phyloP scores from a whole-genome alignment of 2,797 vertebrate genomes.

The Scyliorhinus canicula region DNA sequence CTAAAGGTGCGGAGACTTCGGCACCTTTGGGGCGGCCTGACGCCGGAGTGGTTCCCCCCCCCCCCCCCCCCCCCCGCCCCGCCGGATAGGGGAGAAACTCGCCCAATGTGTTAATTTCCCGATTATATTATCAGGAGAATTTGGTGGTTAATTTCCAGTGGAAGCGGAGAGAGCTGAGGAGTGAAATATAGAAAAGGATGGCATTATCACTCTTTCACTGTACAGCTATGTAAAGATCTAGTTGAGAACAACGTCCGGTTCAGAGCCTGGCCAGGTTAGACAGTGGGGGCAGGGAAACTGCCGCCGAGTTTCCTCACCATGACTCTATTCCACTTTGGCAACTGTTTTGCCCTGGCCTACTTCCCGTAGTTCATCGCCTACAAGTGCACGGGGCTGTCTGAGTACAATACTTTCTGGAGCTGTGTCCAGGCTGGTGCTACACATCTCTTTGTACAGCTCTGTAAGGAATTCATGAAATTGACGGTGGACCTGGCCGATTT shows the following conservation, averaged over 20 bases:
- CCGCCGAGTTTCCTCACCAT: conserved; percentile 57
- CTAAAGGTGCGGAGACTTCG: too few relatives aligned
- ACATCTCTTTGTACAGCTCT: too few relatives aligned
- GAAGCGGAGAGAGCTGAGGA: not conserved
- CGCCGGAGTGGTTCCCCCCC: too few relatives aligned
- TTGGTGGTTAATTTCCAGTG: not conserved
- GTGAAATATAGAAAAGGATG: not conserved
- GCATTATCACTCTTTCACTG: not conserved
- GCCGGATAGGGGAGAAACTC: too few relatives aligned
- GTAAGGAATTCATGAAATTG: conserved; percentile 92
- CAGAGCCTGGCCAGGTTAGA: too few relatives aligned
- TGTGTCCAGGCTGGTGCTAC: too few relatives aligned
- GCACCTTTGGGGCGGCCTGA: too few relatives aligned
- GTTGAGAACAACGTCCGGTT: too few relatives aligned
- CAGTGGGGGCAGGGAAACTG: too few relatives aligned
- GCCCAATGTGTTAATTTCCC: not conserved
- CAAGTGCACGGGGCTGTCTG: conserved; percentile 90
- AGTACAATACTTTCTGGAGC: conserved; percentile 62
- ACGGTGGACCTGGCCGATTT: conserved; percentile 83
- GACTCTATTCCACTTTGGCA: conserved; percentile 90
- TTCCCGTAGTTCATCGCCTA: conserved; percentile 91
- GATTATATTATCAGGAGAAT: not conserved
- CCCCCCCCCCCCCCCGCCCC: too few relatives aligned
- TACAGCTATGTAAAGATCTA: not conserved
- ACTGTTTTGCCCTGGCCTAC: conserved; percentile 85